phyloP scores from a whole-genome alignment of 2,113 vertebrate genomes.

The Scopus umbretta region DNA sequence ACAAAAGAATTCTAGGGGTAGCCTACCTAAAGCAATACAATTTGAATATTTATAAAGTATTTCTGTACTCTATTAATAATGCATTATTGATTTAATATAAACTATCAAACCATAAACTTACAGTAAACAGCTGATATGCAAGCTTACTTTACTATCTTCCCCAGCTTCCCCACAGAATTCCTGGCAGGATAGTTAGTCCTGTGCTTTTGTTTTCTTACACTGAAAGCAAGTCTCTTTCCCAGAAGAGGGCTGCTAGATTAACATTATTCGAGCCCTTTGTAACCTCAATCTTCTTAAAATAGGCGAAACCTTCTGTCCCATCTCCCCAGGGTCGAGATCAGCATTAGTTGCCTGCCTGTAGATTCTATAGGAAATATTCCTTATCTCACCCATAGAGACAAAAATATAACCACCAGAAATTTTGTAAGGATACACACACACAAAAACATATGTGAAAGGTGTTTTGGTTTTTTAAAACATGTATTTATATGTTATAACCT shows the following conservation, averaged over 20 bases:
- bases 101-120: not conserved
- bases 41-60: not conserved
- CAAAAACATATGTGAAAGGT: not conserved
- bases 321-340: not conserved
- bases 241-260: not conserved
- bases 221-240: not conserved
- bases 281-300: not conserved
- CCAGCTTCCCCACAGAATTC: not conserved
- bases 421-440: not conserved
- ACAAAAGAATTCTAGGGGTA: not conserved
- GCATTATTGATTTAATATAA: not conserved
- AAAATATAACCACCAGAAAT: not conserved
- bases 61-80: not conserved
- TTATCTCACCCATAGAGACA: not conserved
- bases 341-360: not conserved
- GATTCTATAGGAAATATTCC: not conserved
- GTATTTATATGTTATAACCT: not conserved
- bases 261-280: not conserved
- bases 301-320: not conserved
- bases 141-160: not conserved
- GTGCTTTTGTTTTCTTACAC: not conserved
- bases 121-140: not conserved
- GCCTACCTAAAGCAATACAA: not conserved
- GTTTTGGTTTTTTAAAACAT: not conserved
- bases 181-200: not conserved